Conservation (phyloP, 2,888 invertebrate species). For the Leucophenga montana region DNA sequence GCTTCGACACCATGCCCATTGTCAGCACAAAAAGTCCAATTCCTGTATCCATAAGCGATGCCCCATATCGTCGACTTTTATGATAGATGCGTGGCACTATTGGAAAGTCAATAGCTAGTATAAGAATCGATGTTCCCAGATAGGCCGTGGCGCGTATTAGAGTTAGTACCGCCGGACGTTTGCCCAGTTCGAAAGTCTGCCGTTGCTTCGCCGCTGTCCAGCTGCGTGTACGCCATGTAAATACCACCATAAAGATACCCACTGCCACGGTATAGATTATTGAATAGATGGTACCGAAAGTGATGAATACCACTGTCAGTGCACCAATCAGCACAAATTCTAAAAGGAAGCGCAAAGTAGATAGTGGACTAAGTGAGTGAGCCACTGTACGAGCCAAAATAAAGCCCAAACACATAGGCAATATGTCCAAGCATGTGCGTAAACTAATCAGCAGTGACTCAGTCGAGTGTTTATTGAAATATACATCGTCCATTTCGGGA, state of each 20-base stretch:
- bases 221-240: constrained; percentile 30
- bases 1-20: constrained; percentile 83
- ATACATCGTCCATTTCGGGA: constrained; percentile 5
- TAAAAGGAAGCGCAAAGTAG: constrained; percentile 66
- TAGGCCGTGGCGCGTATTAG: constrained; percentile 81
- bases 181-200: constrained; percentile 52
- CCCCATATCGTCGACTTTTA: constrained; percentile 90
- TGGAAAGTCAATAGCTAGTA: constrained; percentile 94
- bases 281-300: constrained; percentile 74
- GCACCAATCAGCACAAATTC: constrained; percentile 77
- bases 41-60: constrained; percentile 95
- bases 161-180: constrained; percentile 76
- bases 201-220: constrained; percentile 12
- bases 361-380: constrained; percentile 12
- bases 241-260: constrained; percentile 23
- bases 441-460: constrained; percentile 46
- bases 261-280: constrained; percentile 38
- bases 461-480: constrained; percentile 45
- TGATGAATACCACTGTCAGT: constrained; percentile 77
- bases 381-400: constrained; percentile 46
- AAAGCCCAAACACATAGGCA: constrained; percentile 53
- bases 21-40: constrained; percentile 90
- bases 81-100: constrained; percentile 89
- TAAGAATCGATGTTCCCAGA: constrained; percentile 84
- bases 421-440: constrained; percentile 49